Base-by-base conservation (phyloP, 2,888 invertebrate species). In the Metellina segmentata region DNA sequence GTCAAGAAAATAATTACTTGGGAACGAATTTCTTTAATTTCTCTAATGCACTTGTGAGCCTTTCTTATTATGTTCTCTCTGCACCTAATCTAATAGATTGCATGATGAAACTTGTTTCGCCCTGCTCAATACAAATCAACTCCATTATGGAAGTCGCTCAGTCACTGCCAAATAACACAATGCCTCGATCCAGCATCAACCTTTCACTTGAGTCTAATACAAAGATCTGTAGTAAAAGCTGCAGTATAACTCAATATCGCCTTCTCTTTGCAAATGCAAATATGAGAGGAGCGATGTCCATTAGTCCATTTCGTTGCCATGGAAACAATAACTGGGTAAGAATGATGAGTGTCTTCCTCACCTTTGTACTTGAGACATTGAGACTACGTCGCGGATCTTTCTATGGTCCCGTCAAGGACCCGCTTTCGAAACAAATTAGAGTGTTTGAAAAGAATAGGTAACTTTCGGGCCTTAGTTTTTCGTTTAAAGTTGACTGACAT, bases 301-400 rank as follows among this genome's bases (percentile, higher is more conserved):
- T 85, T 85, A 85, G 75, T n/a, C 34, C 13, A 7, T 53, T n/a
- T 75, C 52, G 85, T 85, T 85, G 53, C 85, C 85, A 74, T 61
- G 53, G 85, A 48, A 52, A 78, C 78, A 75, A 75, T 75, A 53
- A 34, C 75, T 48, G 61, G 53, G n/a, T 34, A 75, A 85, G 61
- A 85, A 61, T 85, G 19, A 69, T 61, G 61, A 61, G 61, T 61
- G 61, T 61, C 61, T 61, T 61, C 61, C 61, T 61, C 61, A 61
- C 61, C 61, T 61, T 61, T 61, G 61, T 61, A 16, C 16, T 11
- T 11, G 61, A 61, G 61, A 61, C 61, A 16, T 11, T 11, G 61
- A 8, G 61, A 61, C 61, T 16, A 16, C 16, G 61, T 13, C 6
- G 13, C 6, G 61, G 13, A 61, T 61, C 9, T 61, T 34, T 34